Conservation (phyloP, 1,140 invertebrate genomes). For the Episyrphus balteatus region DNA sequence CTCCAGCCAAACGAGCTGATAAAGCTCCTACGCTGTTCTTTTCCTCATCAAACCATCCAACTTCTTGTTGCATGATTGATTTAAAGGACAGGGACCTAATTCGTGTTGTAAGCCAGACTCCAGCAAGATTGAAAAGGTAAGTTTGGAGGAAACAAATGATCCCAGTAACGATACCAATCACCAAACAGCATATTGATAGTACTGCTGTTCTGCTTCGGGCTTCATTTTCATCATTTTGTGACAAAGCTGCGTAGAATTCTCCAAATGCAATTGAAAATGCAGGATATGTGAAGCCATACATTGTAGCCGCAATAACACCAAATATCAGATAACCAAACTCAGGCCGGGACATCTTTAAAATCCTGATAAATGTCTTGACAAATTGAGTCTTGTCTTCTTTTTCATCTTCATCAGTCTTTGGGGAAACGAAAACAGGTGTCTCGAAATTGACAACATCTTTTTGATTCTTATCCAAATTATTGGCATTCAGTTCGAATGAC, state of each 20-base stretch:
- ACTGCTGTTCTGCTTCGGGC: conserved; percentile 48
- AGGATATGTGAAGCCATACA: conserved; percentile 65
- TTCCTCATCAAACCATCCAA: conserved; percentile 71
- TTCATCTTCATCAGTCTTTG: conserved; percentile 12
- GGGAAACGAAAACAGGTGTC: conserved; percentile 13
- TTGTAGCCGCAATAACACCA: conserved; percentile 56
- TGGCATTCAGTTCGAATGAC: conserved; percentile 30
- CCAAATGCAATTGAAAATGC: conserved; percentile 75
- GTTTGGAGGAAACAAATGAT: conserved; percentile 57
- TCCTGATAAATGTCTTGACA: conserved; percentile 40
- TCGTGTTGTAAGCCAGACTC: conserved; percentile 62
- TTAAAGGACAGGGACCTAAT: conserved; percentile 56
- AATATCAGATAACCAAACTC: conserved; percentile 66
- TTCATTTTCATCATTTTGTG: conserved; percentile 42
- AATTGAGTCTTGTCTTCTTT: conserved; percentile 14
- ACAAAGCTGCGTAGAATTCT: conserved; percentile 59
- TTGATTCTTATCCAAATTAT: conserved; percentile 30
- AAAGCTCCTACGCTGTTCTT: conserved; percentile 64
- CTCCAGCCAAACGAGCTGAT: conserved; percentile 61
- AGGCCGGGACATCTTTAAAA: conserved; percentile 58
- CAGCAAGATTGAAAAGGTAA: conserved; percentile 68
- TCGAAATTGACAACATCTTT: conserved; percentile 31
- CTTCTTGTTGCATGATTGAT: conserved; percentile 67
- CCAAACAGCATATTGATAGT: conserved; percentile 55
- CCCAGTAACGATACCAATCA: conserved; percentile 61